Base-by-base conservation (phyloP, 1,140 invertebrate genomes). In the Cryptotermes secundus region DNA sequence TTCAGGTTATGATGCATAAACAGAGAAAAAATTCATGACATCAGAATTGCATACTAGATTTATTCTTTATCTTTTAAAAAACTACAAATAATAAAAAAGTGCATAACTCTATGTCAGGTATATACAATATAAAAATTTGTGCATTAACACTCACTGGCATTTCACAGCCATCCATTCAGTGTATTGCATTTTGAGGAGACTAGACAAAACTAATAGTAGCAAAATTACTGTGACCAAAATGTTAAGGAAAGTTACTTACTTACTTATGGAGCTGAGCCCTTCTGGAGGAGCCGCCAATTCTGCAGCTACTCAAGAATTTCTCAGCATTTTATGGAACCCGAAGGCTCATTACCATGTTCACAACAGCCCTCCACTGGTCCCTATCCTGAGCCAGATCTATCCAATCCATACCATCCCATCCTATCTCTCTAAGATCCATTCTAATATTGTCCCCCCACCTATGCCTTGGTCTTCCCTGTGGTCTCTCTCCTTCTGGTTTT, bases 21-120 rank as follows among this genome's bases (percentile, higher is more conserved):
- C 19, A 59, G 53, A 16, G 19, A 72, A 72, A 14, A n/a, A 72
- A 72, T 72, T 0, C 59, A 72, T 72, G 9, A 31, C n/a, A 72
- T 72, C 1, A 72, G 59, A 31, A 72, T 72, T 72, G 14, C 26
- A 72, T 16, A 72, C 26, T n/a, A 31, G 26, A 72, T 72, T 72
- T 16, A 72, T 72, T 72, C n/a, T 72, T 26, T n/a, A 72, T 72
- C 4, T 72, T 10, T 72, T 72, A 72, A 72, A 31, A 72, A 31
- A 31, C 59, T n/a, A 72, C 59, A 72, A 72, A n/a, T 72, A n/a
- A 31, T 72, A 72, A 72, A 72, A 72, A 72, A 31, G 53, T 59
- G 26, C 59, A 72, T 72, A 72, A 72, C n/a, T 72, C n/a, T 72
- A 0, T 72, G 14, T 72, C 59, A 31, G 38, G 9, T 26, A 72